Percentiles rank a stretch among this genome's conserved stretches.
Evolutionary conservation across 2,797 vertebrate species (phyloP).

Genomic region (Avahi laniger): DNA sequence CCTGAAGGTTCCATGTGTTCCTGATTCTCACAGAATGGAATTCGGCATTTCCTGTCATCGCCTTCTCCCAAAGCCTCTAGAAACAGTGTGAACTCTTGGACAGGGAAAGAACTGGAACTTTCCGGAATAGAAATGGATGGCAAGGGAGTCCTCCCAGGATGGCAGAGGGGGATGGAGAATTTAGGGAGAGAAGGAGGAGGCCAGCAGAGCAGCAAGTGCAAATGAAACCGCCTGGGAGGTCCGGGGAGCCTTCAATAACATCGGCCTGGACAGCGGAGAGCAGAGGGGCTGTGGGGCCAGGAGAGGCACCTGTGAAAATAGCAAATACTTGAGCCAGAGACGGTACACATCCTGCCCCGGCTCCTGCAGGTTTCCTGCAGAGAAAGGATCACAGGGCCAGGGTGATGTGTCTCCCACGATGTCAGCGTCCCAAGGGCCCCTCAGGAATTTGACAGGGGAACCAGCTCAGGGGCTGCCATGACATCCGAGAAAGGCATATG

Average conservation of each 20-base stretch:
- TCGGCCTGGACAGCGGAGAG: neutral
- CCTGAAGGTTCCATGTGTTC: neutral
- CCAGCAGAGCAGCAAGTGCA: neutral
- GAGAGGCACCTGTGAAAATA: constrained; percentile 79
- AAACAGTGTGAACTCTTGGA: neutral
- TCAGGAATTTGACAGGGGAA: constrained; percentile 59
- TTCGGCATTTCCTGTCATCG: neutral
- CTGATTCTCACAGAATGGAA: neutral
- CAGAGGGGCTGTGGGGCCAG: constrained; percentile 5
- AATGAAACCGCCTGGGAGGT: constrained; percentile 65
- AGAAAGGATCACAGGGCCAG: constrained; percentile 55
- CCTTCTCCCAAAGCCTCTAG: neutral
- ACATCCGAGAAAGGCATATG: constrained; percentile 40
- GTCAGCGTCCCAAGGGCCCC: constrained; percentile 42
- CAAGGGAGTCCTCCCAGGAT: neutral
- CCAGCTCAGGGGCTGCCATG: neutral
- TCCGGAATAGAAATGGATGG: neutral
- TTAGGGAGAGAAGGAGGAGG: constrained; percentile 13
- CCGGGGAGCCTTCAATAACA: constrained; percentile 63
- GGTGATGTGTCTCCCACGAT: constrained; percentile 74
- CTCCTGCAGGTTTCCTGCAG: constrained; percentile 55
- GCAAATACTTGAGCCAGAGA: constrained; percentile 56
- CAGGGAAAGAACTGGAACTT: neutral
- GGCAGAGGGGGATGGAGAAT: neutral
- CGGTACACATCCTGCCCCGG: constrained; percentile 61